Conservation (phyloP, 2,888 invertebrate genomes). For the Emesis furor region DNA sequence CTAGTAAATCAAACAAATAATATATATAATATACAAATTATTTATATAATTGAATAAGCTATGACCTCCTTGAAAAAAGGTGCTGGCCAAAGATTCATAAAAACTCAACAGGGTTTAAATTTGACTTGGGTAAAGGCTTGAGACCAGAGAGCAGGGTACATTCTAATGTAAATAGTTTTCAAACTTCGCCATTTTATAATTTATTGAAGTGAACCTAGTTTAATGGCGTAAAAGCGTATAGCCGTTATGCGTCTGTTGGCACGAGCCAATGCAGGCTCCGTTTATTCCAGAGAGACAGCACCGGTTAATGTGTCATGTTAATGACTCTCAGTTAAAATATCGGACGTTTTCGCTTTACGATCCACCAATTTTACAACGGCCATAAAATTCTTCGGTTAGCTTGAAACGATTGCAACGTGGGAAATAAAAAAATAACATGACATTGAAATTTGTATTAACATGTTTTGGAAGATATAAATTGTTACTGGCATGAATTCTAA, state of each 20-base stretch:
- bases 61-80: background rate
- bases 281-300: conserved; percentile 80
- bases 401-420: conserved; percentile 34
- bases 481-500: background rate
- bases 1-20: too few relatives aligned
- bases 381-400: conserved; percentile 66
- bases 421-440: conserved; percentile 5
- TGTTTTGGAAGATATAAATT: background rate
- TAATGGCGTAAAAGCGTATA: conserved; percentile 80
- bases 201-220: conserved; percentile 40
- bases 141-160: background rate
- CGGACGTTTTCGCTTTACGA: conserved; percentile 83
- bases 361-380: conserved; percentile 81
- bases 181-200: conserved; percentile 8
- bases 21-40: too few relatives aligned
- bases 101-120: background rate
- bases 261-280: conserved; percentile 81
- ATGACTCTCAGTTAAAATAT: conserved; percentile 83
- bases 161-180: background rate
- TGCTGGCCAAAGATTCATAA: background rate
- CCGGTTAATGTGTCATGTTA: conserved; percentile 86
- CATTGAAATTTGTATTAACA: background rate
- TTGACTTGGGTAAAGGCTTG: background rate
- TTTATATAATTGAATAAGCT: too few relatives aligned
- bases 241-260: conserved; percentile 83